Evolutionary conservation across 1,140 invertebrate species (phyloP), one percentile per base, ranked within the genome.

Genomic region (Drosophila aff.): DNA sequence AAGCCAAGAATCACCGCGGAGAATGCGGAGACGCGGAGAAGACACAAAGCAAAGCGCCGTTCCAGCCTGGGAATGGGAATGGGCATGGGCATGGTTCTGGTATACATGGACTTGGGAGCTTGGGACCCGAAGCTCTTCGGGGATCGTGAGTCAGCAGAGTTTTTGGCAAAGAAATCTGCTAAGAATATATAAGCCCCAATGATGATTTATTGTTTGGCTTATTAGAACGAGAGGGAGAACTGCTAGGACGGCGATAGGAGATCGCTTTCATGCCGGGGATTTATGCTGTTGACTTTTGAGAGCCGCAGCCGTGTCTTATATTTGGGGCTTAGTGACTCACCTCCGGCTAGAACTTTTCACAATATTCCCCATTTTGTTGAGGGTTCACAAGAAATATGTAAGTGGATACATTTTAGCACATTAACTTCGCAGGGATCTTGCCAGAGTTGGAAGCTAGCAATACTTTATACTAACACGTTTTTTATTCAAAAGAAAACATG

Each of bases 171-270:
- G 55, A 67, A 89, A 89, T 81, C 71, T 74, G 80, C 80, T 81
- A 86, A 81, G 82, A 76, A 64, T 59, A 63, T 74, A 86, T 69
- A 84, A 89, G 77, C 67, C 71, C 75, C 85, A 69, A 89, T 85
- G 85, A 85, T 89, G 85, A 89, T 89, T 89, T 89, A 89, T 89
- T 84, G 81, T 74, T 78, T 74, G 75, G 79, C 79, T 89, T 89
- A 84, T 89, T 89, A 89, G 85, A 90, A 81, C 76, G 75, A 74
- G 76, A 71, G 62, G 40, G 55, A 55, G 58, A 71, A 83, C 60
- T 66, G 62, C 62, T 59, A 38, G 31, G 40, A 68, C 50, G 43
- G 49, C 43, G 63, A 73, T 73, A 73, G 69, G 55, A 59, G 69
- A 73, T 73, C 69, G 69, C 53, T 43, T 60, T 52, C 46, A 60